A percentile compares a stretch with the other conserved stretches of the same genome.
phyloP scores from a whole-genome alignment of 2,888 invertebrate genomes.

The Agrypnus murinus region DNA sequence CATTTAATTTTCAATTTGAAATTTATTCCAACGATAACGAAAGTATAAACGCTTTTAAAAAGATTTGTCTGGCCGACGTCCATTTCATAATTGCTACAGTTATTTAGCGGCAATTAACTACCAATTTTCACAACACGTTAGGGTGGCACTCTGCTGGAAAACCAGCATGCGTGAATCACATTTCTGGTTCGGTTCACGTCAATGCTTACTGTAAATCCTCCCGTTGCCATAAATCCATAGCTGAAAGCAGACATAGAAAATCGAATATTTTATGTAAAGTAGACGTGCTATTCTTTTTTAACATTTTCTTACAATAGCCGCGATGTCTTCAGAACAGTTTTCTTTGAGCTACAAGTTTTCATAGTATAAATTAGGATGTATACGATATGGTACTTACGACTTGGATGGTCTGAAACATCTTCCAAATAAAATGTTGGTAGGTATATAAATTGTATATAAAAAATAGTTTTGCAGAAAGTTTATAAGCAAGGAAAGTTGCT shows the following conservation, averaged over 20 bases:
- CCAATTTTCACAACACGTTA: slow-evolving; percentile 25
- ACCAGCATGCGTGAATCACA: slow-evolving; percentile 26
- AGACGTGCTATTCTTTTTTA: slow-evolving; percentile 8
- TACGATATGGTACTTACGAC: too few relatives aligned
- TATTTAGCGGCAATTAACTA: slow-evolving; percentile 23
- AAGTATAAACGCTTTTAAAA: too few relatives aligned
- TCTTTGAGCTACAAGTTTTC: neutral
- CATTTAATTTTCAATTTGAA: too few relatives aligned
- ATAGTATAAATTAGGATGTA: too few relatives aligned
- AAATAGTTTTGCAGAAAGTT: neutral
- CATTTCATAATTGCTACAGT: slow-evolving; percentile 22
- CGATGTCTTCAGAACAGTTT: neutral
- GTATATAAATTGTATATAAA: slow-evolving; percentile 5
- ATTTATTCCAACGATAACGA: too few relatives aligned
- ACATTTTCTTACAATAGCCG: slow-evolving; percentile 1
- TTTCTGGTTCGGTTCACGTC: slow-evolving; percentile 30
- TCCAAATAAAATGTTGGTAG: neutral
- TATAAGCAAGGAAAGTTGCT: neutral
- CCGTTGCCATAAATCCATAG: slow-evolving; percentile 6
- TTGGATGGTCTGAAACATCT: too few relatives aligned
- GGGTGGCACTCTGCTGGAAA: slow-evolving; percentile 26
- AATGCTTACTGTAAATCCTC: slow-evolving; percentile 29
- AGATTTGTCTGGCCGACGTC: neutral
- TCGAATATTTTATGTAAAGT: slow-evolving; percentile 33
- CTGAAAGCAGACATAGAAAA: slow-evolving; percentile 8